Evolutionary conservation across 2,888 invertebrate genomes (phyloP).

Genomic region (Apocheima hispidaria): DNA sequence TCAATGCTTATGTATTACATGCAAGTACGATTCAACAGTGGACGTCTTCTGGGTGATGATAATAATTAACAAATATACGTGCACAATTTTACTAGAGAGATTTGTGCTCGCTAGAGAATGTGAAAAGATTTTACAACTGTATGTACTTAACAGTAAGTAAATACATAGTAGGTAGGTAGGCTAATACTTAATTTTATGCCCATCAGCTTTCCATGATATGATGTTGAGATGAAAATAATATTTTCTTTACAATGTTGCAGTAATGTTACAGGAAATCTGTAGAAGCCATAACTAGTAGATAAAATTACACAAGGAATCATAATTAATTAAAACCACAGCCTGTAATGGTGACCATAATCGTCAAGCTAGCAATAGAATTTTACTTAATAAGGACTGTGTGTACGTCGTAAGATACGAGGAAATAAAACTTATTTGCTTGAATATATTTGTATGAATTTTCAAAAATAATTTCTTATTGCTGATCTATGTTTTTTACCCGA

Average conservation of each 20-base stretch:
- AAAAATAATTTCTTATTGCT: no score
- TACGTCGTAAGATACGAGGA: constrained; percentile 2
- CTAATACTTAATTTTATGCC: no score
- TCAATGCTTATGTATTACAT: no score
- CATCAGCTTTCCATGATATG: background rate
- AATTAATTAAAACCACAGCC: constrained; percentile 13
- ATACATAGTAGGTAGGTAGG: no score
- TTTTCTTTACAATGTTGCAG: background rate
- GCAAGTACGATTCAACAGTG: no score
- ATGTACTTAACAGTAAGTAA: no score
- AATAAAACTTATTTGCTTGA: background rate
- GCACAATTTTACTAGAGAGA: no score
- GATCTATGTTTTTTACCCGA: background rate
- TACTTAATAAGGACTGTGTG: constrained; percentile 19
- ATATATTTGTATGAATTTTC: no score
- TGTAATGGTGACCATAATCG: constrained; percentile 37
- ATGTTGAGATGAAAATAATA: background rate
- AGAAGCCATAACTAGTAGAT: background rate
- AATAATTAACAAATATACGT: no score
- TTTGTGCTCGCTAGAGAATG: no score
- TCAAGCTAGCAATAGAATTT: constrained; percentile 33
- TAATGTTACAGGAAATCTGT: constrained; percentile 11
- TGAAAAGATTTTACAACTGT: no score
- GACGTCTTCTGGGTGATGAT: no score
- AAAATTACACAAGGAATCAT: constrained; percentile 15